phyloP scores from a whole-genome alignment of 2,888 invertebrate species.

The Agrypnus murinus region DNA sequence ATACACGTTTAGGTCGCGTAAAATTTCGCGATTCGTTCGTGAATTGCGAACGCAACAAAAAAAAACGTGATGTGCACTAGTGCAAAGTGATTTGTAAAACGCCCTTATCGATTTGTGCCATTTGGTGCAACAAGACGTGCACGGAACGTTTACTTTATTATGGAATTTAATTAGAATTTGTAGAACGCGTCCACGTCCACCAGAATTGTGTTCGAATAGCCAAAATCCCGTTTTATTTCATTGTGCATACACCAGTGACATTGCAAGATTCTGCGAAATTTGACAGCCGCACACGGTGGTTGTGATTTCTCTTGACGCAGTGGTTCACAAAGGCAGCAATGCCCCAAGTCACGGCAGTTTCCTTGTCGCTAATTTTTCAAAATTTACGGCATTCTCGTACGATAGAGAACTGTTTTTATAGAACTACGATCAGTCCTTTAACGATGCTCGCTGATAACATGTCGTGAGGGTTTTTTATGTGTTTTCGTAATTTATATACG shows the following conservation, averaged over 20 bases:
- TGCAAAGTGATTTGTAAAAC: conserved; percentile 60
- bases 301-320: conserved; percentile 48
- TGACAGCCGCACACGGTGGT: conserved; percentile 58
- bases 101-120: conserved; percentile 72
- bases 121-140: conserved; percentile 67
- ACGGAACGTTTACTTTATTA: conserved; percentile 60
- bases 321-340: conserved; percentile 53
- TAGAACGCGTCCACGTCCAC: conserved; percentile 33
- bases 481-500: conserved; percentile 28
- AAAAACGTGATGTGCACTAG: conserved; percentile 39
- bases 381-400: conserved; percentile 22
- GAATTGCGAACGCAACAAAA: conserved; percentile 3
- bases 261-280: conserved; percentile 56
- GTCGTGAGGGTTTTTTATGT: conserved; percentile 36
- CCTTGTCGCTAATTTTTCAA: neutral
- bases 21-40: conserved; percentile 11
- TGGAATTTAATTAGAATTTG: conserved; percentile 44
- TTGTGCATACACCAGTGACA: conserved; percentile 57
- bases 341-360: conserved; percentile 32
- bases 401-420: conserved; percentile 21
- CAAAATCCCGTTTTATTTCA: conserved; percentile 16
- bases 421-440: conserved; percentile 28
- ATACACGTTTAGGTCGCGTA: neutral
- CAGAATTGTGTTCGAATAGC: conserved; percentile 42
- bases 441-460: conserved; percentile 25